A percentile compares a stretch with the other conserved stretches of the same genome.
Evolutionary conservation across 1,140 invertebrate genomes (phyloP).

Genomic region (Papilio glaucus): DNA sequence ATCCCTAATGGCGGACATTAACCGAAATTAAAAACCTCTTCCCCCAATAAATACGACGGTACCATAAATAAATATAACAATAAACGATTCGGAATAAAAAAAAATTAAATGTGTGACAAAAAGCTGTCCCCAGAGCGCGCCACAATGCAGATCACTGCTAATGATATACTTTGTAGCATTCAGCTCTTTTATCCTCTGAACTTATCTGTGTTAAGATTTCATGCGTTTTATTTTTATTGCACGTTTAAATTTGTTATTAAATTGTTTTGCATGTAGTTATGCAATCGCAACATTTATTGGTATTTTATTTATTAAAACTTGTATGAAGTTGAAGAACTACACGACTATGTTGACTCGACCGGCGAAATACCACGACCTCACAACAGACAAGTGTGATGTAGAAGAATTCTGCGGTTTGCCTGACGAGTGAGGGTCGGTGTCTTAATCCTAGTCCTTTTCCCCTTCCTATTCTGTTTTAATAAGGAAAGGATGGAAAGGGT

Average conservation of each 20-base stretch:
- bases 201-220: neutral
- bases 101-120: conserved; percentile 34
- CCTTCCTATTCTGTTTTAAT: too few species aligned
- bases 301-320: too few species aligned
- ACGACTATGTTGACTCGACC: too few species aligned
- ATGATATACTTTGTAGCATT: neutral
- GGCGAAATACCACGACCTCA: too few species aligned
- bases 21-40: conserved; percentile 49
- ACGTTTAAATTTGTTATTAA: conserved; percentile 13
- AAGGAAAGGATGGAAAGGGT: too few species aligned
- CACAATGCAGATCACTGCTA: conserved; percentile 5
- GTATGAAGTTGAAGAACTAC: too few species aligned
- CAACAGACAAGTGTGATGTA: too few species aligned
- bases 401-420: too few species aligned
- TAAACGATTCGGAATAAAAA: conserved; percentile 42
- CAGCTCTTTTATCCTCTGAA: neutral
- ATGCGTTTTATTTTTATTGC: neutral
- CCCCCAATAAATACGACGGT: conserved; percentile 49
- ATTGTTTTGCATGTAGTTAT: too few species aligned
- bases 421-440: too few species aligned
- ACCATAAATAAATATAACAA: conserved; percentile 45
- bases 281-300: too few species aligned
- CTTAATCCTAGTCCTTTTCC: too few species aligned
- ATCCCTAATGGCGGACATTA: conserved; percentile 50
- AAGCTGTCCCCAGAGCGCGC: conserved; percentile 30